A percentile compares a stretch with the other conserved stretches of the same genome.
phyloP scores from a whole-genome alignment of 2,888 invertebrate genomes.

The Parnassius orleans region DNA sequence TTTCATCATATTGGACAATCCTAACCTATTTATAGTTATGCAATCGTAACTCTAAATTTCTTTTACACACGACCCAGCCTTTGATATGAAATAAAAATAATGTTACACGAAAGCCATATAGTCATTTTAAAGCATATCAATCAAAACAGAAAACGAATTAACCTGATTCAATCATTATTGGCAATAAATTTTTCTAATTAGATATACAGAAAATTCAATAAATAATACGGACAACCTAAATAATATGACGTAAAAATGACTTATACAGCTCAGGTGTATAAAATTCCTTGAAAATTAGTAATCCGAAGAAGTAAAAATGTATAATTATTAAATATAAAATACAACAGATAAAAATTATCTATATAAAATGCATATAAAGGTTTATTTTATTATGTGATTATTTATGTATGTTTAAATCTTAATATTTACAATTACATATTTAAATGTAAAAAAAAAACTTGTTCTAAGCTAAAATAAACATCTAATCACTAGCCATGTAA shows the following conservation, averaged over 20 bases:
- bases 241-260: slow-evolving; percentile 18
- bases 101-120: slow-evolving; percentile 30
- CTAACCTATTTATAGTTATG: slow-evolving; percentile 31
- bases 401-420: slow-evolving; percentile 35
- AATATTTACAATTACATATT: slow-evolving; percentile 61
- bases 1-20: slow-evolving; percentile 21
- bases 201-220: background rate
- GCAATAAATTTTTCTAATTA: background rate
- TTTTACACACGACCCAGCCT: slow-evolving; percentile 70
- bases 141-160: background rate
- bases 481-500: slow-evolving; percentile 80
- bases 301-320: slow-evolving; percentile 19
- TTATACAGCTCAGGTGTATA: slow-evolving; percentile 25
- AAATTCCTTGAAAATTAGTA: slow-evolving; percentile 2
- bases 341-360: slow-evolving; percentile 33
- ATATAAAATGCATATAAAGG: slow-evolving; percentile 29
- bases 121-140: slow-evolving; percentile 10
- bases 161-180: background rate
- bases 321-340: slow-evolving; percentile 29
- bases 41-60: slow-evolving; percentile 32
- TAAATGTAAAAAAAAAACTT: slow-evolving; percentile 51
- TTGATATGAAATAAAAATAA: slow-evolving; percentile 33
- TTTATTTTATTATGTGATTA: slow-evolving; percentile 44
- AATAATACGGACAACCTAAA: background rate
- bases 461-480: slow-evolving; percentile 67